phyloP scores from a whole-genome alignment of 2,797 vertebrate genomes.

The Crenuchus spilurus region DNA sequence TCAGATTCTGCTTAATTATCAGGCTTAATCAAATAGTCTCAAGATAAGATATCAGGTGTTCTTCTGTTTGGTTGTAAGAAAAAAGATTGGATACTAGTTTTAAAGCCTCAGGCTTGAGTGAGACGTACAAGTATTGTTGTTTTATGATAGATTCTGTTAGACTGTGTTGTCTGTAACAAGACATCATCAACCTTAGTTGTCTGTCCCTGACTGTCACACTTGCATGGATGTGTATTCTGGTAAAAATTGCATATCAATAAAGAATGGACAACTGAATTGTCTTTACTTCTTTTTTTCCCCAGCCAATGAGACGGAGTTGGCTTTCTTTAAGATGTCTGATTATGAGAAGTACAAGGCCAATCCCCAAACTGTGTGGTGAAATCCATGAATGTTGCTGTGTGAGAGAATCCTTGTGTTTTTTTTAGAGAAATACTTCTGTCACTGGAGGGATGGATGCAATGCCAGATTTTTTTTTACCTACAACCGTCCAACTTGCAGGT shows the following conservation, averaged over 20 bases:
- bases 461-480: background rate
- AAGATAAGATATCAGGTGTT: no score
- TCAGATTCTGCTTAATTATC: no score
- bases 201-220: background rate
- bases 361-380: slow-evolving; percentile 75
- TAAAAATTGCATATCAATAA: no score
- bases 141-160: no score
- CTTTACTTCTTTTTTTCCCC: slow-evolving; percentile 49
- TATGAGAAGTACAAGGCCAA: slow-evolving; percentile 86
- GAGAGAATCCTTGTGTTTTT: slow-evolving; percentile 18
- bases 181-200: background rate
- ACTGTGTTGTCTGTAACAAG: no score
- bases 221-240: no score
- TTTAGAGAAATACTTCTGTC: slow-evolving; percentile 31
- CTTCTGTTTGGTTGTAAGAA: no score
- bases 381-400: background rate
- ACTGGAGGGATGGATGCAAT: background rate
- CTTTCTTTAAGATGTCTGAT: slow-evolving; percentile 89
- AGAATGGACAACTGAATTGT: background rate
- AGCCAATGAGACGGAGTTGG: slow-evolving; percentile 93
- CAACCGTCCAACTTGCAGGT: background rate
- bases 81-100: no score
- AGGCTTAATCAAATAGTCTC: no score
- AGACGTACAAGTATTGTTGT: no score
- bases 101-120: no score